These are phyloP conservation scores for Pelvicachromis taeniatus DNA, from an alignment of 2,113 vertebrate species.

Conservation along the genomic window DNA sequence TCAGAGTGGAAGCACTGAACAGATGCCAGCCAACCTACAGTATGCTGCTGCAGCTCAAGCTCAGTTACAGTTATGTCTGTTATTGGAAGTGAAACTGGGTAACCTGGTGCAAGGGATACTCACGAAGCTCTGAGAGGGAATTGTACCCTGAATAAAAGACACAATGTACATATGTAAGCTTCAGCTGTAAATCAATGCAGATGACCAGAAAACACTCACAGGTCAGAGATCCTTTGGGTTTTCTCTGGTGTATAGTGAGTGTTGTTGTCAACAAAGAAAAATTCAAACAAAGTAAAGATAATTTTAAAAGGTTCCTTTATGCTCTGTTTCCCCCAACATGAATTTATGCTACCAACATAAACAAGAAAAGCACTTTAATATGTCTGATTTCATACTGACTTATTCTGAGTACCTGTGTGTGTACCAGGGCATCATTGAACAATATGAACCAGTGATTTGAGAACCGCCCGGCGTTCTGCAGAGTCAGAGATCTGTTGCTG, in stretches of 20 bases:
- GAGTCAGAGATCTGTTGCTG: constrained; percentile 83
- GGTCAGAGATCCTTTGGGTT: neutral
- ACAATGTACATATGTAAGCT: constrained; percentile 12
- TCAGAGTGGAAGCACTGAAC: constrained; percentile 11
- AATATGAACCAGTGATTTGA: constrained; percentile 97
- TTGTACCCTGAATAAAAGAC: constrained; percentile 67
- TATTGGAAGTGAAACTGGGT: neutral
- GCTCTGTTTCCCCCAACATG: neutral
- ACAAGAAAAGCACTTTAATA: neutral
- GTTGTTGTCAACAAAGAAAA: neutral
- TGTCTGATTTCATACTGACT: neutral
- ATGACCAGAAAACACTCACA: neutral
- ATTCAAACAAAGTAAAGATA: neutral
- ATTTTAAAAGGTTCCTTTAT: neutral
- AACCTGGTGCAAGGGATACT: constrained; percentile 62
- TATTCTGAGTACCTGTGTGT: constrained; percentile 83
- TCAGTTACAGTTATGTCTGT: neutral
- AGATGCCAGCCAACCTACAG: constrained; percentile 19
- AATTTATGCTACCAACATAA: neutral
- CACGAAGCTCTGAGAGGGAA: constrained; percentile 74
- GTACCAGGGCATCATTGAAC: constrained; percentile 93
- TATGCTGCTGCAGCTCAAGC: constrained; percentile 24
- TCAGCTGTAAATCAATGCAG: neutral
- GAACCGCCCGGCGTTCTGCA: constrained; percentile 92
- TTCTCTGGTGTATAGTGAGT: neutral